These are phyloP conservation scores for Heloderma charlesbogerti DNA, from an alignment of 2,113 vertebrate genomes.

Conservation along the genomic window DNA sequence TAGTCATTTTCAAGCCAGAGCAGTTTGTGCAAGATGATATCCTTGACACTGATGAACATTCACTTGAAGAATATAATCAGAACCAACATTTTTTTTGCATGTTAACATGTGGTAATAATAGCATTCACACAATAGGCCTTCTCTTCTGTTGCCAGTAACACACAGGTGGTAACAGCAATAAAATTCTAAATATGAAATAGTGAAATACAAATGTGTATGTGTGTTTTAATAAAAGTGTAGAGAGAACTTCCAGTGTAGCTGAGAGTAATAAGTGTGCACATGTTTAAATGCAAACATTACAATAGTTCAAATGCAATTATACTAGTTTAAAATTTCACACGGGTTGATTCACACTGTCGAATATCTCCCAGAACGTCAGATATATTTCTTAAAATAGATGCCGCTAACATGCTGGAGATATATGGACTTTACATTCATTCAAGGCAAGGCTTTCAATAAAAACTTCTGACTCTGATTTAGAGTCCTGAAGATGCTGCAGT, in stretches of 20 bases:
- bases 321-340: neutral
- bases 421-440: neutral
- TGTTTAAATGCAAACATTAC: neutral
- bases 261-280: neutral
- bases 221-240: neutral
- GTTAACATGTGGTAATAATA: neutral
- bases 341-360: neutral
- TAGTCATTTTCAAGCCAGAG: neutral
- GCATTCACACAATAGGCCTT: neutral
- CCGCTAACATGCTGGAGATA: neutral
- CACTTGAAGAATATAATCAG: neutral
- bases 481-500: neutral
- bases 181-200: neutral
- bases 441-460: neutral
- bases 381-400: neutral
- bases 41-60: conserved; percentile 16
- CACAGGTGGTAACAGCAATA: neutral
- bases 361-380: neutral
- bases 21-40: neutral
- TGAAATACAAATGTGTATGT: neutral
- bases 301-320: neutral
- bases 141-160: conserved; percentile 6
- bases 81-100: neutral
- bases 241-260: neutral
- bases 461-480: neutral